Base-by-base conservation (phyloP, 2,888 invertebrate species). In the Tiliacea aurago region DNA sequence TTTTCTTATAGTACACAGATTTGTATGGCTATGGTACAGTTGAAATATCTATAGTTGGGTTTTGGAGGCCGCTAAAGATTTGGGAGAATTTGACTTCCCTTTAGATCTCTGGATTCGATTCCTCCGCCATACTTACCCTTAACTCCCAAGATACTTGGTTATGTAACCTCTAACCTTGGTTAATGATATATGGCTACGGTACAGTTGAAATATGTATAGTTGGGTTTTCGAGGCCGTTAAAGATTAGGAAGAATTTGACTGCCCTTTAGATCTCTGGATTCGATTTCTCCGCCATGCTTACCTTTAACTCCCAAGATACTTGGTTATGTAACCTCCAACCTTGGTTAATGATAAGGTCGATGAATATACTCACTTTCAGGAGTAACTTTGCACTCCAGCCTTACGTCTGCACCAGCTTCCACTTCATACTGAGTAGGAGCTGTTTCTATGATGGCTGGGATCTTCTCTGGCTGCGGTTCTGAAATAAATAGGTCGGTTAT, bases 371-470 rank as follows among this genome's bases (percentile, higher is more conserved):
- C 81, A 95, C 95, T 88, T 4, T 91, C 88, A n/a, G 93, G 92
- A 0, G 91, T 84, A 0, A 94, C 91, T 62, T 86, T 89, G 86
- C 95, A 95, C 20, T 91, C 91, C 45, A 95, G 81, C 11, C 88
- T 82, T 0, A 93, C 84, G 0, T 86, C 87, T 0, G 66, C 56
- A 0, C 94, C 94, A 0, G 84, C 66, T 0, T 84, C 81, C 0
- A 89, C 87, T 33, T 92, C 89, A 78, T 94, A 95, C 0, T 77
- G 79, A 0, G 78, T 83, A 0, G 94, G 86, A 5, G 69, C 62
- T 0, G 94, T 94, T 9, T 88, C 71, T 62, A 90, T 88, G 3
- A 90, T 90, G 0, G 87, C 81, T 0, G 90, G 90, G 2, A 82
- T 67, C 33, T 81, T 86, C 5, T 86, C 67, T 0, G 64, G 64